Evolutionary conservation across 2,113 vertebrate genomes (phyloP), one percentile per base, ranked within the genome.

Genomic region (Reinhardtius hippoglossoides): DNA sequence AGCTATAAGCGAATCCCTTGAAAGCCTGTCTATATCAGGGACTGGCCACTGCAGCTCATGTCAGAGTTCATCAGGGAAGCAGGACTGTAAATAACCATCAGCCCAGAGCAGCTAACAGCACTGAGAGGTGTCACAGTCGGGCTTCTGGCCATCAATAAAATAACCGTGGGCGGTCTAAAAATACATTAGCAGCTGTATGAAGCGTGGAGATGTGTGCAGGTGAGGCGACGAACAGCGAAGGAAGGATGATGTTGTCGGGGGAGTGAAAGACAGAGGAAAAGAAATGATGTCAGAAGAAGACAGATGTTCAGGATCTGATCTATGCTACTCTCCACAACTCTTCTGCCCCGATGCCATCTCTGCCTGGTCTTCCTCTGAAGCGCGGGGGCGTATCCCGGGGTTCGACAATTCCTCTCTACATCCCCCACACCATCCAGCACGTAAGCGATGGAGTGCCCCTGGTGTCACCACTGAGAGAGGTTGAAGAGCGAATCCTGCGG

Each of bases 381-480:
- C 76, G 18, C 63, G 37, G 63, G 37, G 63, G 37, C 37, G 16
- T 55, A 37, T 88, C 75, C 76, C 4, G 18, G 21, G 83, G 67
- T 63, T 54, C 31, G 40, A 71, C 61, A 63, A 16, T 67, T 63
- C 65, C 21, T 73, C 61, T 67, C 42, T 61, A 44, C 14, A 85
- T 86, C 40, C 70, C 74, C 35, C 44, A 48, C 48, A 16, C 58
- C 52, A 35, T 63, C 55, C 69, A 60, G 20, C 58, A 60, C 75
- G 54, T 37, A 9, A 5, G 55, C 76, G 80, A 87, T 66, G 23
- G 75, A 90, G 72, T 75, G 85, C 80, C 84, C 83, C 74, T 79
- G 82, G 86, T 80, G 88, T 88, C 78, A 76, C 80, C 85, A 89
- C 89, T 90, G 85, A 85, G 76, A 87, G 83, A 90, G 88, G 86